These are phyloP conservation scores for Aphelinus certus DNA, from an alignment of 1,140 invertebrate genomes.

Conservation along the genomic window DNA sequence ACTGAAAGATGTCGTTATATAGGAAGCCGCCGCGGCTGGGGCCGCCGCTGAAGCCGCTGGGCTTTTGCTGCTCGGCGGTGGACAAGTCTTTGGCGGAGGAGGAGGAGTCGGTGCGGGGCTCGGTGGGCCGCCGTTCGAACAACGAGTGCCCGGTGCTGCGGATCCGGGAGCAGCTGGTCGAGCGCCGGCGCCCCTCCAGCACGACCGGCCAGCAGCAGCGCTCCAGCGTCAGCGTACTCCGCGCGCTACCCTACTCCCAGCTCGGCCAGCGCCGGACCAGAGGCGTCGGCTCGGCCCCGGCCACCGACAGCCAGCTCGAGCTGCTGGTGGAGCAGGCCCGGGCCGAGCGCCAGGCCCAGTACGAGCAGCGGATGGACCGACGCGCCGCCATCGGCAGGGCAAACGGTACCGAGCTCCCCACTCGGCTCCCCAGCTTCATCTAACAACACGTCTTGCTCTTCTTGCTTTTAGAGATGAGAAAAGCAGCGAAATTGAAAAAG, in stretches of 20 bases:
- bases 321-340: neutral
- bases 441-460: too few relatives aligned
- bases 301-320: neutral
- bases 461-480: too few relatives aligned
- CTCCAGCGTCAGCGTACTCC: too few relatives aligned
- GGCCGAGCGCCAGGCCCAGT: neutral
- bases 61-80: slow-evolving; percentile 9
- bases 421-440: too few relatives aligned
- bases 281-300: neutral
- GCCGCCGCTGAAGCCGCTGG: neutral
- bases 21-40: too few relatives aligned
- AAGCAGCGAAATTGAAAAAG: neutral
- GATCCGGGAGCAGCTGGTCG: neutral
- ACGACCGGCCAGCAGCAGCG: neutral
- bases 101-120: neutral
- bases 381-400: slow-evolving; percentile 9
- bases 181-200: neutral
- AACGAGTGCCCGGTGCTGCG: slow-evolving; percentile 22
- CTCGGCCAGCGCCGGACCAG: too few relatives aligned
- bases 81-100: neutral
- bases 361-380: slow-evolving; percentile 14
- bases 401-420: neutral
- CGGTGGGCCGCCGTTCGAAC: neutral
- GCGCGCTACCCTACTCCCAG: too few relatives aligned
- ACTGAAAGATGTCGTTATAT: too few relatives aligned